Percentiles rank a stretch among this genome's conserved stretches.
Evolutionary conservation across 2,113 vertebrate genomes (phyloP).

Genomic region (Ammospiza nelsoni): DNA sequence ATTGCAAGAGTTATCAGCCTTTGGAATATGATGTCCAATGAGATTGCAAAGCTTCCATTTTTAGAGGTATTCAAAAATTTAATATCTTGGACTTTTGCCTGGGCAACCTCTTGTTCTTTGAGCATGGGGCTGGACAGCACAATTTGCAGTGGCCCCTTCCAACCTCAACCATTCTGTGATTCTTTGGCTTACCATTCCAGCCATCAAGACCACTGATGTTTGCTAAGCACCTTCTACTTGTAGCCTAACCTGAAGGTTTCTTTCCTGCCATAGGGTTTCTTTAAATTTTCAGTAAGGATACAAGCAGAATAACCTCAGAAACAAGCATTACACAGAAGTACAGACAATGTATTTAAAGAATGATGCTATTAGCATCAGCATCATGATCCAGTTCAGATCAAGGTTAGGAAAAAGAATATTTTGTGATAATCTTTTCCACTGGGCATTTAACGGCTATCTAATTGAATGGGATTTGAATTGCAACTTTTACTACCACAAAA

Average conservation of each 20-base stretch:
- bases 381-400: background rate
- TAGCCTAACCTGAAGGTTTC: background rate
- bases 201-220: fast-evolving
- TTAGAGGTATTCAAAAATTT: background rate
- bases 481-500: background rate
- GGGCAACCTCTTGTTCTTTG: background rate
- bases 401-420: background rate
- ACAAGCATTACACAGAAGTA: background rate
- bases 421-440: background rate
- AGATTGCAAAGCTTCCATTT: background rate
- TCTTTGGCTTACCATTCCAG: background rate
- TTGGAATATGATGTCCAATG: background rate
- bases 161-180: background rate
- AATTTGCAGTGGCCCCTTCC: background rate
- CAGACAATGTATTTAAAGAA: background rate
- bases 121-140: background rate
- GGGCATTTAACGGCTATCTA: background rate
- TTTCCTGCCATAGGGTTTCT: background rate
- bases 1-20: background rate
- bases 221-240: background rate
- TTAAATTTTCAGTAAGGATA: background rate
- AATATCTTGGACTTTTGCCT: background rate
- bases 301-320: background rate
- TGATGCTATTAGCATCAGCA: background rate
- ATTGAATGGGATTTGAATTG: background rate